Conservation (phyloP, 35 echinoderm and acorn worm species). For the Apostichopus californicus region DNA sequence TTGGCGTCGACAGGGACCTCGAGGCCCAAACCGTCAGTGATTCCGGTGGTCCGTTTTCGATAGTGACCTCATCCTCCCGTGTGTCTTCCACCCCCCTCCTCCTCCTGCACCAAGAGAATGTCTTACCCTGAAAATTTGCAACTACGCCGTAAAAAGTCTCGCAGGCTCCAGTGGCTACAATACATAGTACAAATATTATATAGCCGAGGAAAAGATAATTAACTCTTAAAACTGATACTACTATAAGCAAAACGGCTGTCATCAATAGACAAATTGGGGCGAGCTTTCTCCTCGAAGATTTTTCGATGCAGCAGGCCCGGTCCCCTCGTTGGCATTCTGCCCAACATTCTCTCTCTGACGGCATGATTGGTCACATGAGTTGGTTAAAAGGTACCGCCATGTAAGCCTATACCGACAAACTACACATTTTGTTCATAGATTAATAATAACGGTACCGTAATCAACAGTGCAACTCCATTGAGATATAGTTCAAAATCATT, state of each 20-base stretch:
- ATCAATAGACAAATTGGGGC: not conserved
- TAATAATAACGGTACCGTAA: no score
- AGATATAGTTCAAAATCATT: no score
- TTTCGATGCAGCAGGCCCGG: not conserved
- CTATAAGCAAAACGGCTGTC: not conserved
- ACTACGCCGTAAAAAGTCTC: not conserved
- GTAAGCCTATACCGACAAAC: no score
- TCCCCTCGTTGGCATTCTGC: not conserved
- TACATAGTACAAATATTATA: not conserved
- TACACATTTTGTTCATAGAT: no score
- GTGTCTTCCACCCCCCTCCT: not conserved
- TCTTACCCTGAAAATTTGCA: not conserved
- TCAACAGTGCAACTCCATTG: no score
- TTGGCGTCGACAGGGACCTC: not conserved
- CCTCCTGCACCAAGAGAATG: not conserved
- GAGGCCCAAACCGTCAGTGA: not conserved
- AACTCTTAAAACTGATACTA: not conserved
- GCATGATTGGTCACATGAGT: not conserved
- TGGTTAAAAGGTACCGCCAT: no score
- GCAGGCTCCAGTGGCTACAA: not conserved
- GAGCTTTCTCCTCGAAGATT: not conserved
- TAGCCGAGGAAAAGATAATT: conserved; percentile 9
- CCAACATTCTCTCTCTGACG: not conserved
- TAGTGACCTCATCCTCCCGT: not conserved
- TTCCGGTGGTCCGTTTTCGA: not conserved